Evolutionary conservation across 2,888 invertebrate species (phyloP).

Genomic region (Patella pellucida): DNA sequence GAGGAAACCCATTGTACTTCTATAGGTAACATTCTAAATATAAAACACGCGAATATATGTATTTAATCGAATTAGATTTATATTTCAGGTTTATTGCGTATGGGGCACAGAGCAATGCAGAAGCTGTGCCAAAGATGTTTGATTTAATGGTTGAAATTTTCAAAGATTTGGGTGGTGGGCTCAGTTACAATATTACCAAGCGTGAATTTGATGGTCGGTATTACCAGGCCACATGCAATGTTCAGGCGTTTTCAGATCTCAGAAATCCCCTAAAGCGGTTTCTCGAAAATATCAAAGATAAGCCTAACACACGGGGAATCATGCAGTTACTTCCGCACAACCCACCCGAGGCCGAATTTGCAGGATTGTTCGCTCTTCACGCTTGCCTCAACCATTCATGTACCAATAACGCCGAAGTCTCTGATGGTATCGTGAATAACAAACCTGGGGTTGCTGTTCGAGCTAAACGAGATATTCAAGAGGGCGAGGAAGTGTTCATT

Average conservation of each 20-base stretch:
- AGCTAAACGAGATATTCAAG: slow-evolving; percentile 18
- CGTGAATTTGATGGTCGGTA: slow-evolving; percentile 56
- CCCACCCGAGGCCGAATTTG: slow-evolving; percentile 55
- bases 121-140: slow-evolving; percentile 47
- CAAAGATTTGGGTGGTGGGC: slow-evolving; percentile 40
- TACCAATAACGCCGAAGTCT: slow-evolving; percentile 52
- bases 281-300: slow-evolving; percentile 33
- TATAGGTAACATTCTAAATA: no score
- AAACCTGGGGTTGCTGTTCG: slow-evolving; percentile 32
- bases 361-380: slow-evolving; percentile 58
- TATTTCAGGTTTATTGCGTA: slow-evolving; percentile 53
- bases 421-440: slow-evolving; percentile 41
- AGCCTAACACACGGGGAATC: slow-evolving; percentile 34
- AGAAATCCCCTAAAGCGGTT: slow-evolving; percentile 44
- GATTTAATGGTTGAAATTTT: slow-evolving; percentile 52
- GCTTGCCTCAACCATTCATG: slow-evolving; percentile 62
- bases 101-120: slow-evolving; percentile 43
- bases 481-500: slow-evolving; percentile 48
- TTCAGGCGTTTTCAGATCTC: slow-evolving; percentile 56
- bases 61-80: not conserved
- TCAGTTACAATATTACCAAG: slow-evolving; percentile 42
- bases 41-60: not conserved
- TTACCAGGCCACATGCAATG: slow-evolving; percentile 53
- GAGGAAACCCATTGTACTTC: no score
- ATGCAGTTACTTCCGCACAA: slow-evolving; percentile 33